Conservation (phyloP, 1,140 invertebrate genomes). For the Babylonia areolata region DNA sequence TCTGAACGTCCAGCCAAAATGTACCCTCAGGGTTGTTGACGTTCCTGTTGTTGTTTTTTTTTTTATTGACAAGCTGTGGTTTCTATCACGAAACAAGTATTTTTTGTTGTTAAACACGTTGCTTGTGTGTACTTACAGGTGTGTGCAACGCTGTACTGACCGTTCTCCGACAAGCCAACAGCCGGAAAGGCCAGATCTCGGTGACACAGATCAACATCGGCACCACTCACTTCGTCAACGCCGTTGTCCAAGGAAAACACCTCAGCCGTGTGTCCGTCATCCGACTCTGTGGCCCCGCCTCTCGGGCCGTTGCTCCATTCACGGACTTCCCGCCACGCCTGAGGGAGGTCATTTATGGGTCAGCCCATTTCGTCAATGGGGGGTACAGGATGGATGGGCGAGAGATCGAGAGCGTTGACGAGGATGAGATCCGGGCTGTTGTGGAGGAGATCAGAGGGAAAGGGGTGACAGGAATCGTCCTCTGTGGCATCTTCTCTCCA, state of each 20-base stretch:
- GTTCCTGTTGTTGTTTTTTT: too few relatives aligned
- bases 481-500: slow-evolving; percentile 68
- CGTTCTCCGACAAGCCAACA: slow-evolving; percentile 47
- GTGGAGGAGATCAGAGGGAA: slow-evolving; percentile 47
- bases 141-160: slow-evolving; percentile 56
- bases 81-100: too few relatives aligned
- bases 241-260: slow-evolving; percentile 65
- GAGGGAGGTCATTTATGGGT: slow-evolving; percentile 47
- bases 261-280: slow-evolving; percentile 66
- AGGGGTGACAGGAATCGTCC: slow-evolving; percentile 60
- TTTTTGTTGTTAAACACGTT: too few relatives aligned
- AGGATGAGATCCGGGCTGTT: slow-evolving; percentile 55
- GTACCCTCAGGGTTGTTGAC: too few relatives aligned
- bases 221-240: slow-evolving; percentile 74
- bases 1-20: too few relatives aligned
- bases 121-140: too few relatives aligned
- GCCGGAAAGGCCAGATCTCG: slow-evolving; percentile 42
- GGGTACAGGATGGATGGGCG: slow-evolving; percentile 68
- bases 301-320: slow-evolving; percentile 64
- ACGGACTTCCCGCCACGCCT: slow-evolving; percentile 64
- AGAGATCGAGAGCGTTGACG: slow-evolving; percentile 56
- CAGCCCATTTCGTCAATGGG: slow-evolving; percentile 60
- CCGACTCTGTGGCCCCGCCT: slow-evolving; percentile 68
- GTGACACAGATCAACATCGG: slow-evolving; percentile 68
- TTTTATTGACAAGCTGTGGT: too few relatives aligned